Conservation (phyloP, 2,113 vertebrate genomes). For the Apodemus sylvaticus region DNA sequence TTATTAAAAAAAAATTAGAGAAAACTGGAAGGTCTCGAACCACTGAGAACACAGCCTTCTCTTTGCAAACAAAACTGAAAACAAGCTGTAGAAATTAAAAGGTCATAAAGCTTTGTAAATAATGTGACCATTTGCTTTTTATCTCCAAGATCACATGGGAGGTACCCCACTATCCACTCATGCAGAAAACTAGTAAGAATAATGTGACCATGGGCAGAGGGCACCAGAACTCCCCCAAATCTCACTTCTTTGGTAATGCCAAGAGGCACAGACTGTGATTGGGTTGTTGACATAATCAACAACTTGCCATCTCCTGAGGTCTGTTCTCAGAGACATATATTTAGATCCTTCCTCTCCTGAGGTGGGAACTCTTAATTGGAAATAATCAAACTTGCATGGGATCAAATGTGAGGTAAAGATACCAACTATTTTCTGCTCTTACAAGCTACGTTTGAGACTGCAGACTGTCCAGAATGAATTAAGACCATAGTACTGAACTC, state of each 20-base stretch:
- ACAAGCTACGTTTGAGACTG: background rate
- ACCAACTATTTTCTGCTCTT: background rate
- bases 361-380: background rate
- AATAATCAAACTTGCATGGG: background rate
- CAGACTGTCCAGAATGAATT: background rate
- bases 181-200: background rate
- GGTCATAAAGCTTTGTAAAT: background rate
- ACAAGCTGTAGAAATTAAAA: background rate
- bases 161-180: background rate
- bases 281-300: fast-evolving
- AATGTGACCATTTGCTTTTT: background rate
- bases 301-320: background rate
- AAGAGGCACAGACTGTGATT: background rate
- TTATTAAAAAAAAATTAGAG: background rate
- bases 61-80: slow-evolving; percentile 38
- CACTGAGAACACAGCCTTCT: background rate
- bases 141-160: background rate
- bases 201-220: background rate
- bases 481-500: background rate
- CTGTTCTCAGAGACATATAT: background rate
- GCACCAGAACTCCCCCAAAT: background rate
- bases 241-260: too few relatives aligned
- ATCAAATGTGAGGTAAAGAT: background rate
- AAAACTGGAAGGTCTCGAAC: background rate
- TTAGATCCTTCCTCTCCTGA: background rate